Evolutionary conservation across 2,888 invertebrate genomes (phyloP).

Genomic region (Ormyrus rosae): DNA sequence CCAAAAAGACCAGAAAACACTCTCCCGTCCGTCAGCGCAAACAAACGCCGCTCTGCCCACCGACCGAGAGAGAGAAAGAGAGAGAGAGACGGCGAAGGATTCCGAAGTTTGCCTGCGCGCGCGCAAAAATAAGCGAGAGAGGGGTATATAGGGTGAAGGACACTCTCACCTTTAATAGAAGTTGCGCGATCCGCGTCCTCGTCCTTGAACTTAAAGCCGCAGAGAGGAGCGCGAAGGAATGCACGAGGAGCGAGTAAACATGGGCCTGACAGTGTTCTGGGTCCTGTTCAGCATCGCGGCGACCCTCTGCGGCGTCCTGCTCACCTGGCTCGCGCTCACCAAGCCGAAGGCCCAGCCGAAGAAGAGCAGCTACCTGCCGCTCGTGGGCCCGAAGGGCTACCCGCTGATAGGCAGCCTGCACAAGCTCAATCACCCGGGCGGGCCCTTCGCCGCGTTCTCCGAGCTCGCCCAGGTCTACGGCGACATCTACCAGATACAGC

Average conservation of each 20-base stretch:
- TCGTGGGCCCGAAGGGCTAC: constrained; percentile 67
- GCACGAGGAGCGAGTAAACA: background rate
- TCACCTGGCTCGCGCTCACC: background rate
- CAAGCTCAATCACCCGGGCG: constrained; percentile 80
- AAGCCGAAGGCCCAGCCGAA: background rate
- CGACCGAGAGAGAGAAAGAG: background rate
- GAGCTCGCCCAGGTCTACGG: constrained; percentile 83
- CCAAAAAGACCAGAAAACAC: no score
- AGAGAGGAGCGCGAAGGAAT: background rate
- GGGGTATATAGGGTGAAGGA: background rate
- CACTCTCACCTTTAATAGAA: background rate
- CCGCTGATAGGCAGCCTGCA: constrained; percentile 86
- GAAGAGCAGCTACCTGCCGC: no score
- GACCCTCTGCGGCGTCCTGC: constrained; percentile 25
- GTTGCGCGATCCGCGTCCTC: constrained; percentile 24
- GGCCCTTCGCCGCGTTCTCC: constrained; percentile 85
- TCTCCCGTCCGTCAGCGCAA: background rate
- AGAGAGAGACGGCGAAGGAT: constrained; percentile 1
- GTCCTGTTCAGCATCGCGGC: constrained; percentile 41
- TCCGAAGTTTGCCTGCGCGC: no score
- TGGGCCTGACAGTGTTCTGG: constrained; percentile 52
- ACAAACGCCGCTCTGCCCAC: no score
- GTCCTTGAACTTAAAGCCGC: constrained; percentile 37
- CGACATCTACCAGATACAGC: constrained; percentile 83
- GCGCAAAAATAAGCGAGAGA: background rate